Base-by-base conservation (phyloP, 2,797 vertebrate species). In the Telmatherina bonti region DNA sequence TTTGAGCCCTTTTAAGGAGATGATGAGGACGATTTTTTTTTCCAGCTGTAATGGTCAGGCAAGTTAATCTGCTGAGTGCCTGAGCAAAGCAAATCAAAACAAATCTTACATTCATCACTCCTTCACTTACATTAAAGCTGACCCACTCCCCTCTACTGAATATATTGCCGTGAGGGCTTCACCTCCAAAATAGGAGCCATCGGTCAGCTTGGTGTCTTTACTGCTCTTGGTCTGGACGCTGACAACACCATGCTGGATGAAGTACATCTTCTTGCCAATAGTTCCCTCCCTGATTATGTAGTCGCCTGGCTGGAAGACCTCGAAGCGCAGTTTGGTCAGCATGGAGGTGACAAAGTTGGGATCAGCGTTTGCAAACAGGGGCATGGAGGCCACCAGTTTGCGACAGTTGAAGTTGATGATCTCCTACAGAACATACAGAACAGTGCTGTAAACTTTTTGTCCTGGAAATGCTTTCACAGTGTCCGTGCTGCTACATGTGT, bases 321-420 rank as follows among this genome's bases (percentile, higher is more conserved):
- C 98, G 0, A 99, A 99, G 24, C 91, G 95, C 79, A 99, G 88
- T 86, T 99, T 99, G 70, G 98, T 99, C 86, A 99, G 79, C 98
- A 98, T 98, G 83, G 98, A 97, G 0, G 98, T 99, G 78, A 99
- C 98, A 2, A 99, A 99, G 91, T 99, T 99, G 29, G 98, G 98
- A 84, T 99, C 98, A 0, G 98, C 98, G 0, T 98, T 97, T 86
- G 98, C 98, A n/a, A 99, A 99, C 82, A 99, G 93, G 0, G 98
- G 97, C 98, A 99, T 99, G 65, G 96, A 96, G 41, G 97, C 98
- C 75, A 99, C 98, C 62, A 99, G 93, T 84, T 99, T 99, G 58
- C 98, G 95, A 88, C 98, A 99, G 89, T 99, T 99, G 75, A 99
- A 99, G 90, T 99, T 99, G 84, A 99, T 97, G 87, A 99, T 99